Conservation (phyloP, 2,888 invertebrate genomes). For the Omphaloscelis lunosa region DNA sequence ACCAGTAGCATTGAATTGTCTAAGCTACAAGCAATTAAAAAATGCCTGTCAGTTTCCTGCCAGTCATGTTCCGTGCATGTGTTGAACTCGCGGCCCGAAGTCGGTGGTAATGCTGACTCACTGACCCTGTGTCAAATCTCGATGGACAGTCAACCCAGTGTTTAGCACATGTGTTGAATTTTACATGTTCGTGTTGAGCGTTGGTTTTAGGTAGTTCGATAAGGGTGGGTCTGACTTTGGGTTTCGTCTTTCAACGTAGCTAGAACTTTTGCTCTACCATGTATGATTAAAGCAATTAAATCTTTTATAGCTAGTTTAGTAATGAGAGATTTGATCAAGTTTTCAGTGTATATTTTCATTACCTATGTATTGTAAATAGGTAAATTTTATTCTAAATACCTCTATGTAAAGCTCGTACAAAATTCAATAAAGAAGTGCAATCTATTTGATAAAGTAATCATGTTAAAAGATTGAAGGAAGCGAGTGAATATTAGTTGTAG, state of each 20-base stretch:
- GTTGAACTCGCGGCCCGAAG: slow-evolving; percentile 75
- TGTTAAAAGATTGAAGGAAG: slow-evolving; percentile 35
- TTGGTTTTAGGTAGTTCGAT: slow-evolving; percentile 30
- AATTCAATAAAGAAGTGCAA: slow-evolving; percentile 17
- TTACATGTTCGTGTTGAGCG: slow-evolving; percentile 47
- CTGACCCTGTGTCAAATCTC: slow-evolving; percentile 88
- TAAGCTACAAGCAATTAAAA: slow-evolving; percentile 85
- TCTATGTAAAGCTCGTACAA: not conserved
- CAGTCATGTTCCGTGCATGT: slow-evolving; percentile 85
- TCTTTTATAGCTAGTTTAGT: not conserved
- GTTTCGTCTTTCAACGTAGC: slow-evolving; percentile 10
- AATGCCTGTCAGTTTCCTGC: slow-evolving; percentile 81
- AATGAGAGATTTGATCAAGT: not conserved
- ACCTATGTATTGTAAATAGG: not conserved
- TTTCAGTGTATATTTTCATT: not conserved
- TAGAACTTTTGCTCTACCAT: not conserved
- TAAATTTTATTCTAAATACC: not conserved
- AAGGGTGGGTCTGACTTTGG: slow-evolving; percentile 2
- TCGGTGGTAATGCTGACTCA: slow-evolving; percentile 83
- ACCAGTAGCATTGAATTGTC: slow-evolving; percentile 79
- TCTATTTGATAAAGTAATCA: slow-evolving; percentile 32
- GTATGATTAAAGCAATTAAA: not conserved
- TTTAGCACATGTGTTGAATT: slow-evolving; percentile 82
- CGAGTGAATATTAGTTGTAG: slow-evolving; percentile 49
- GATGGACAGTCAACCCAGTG: slow-evolving; percentile 84